Evolutionary conservation across 2,113 vertebrate species (phyloP).

Genomic region (Tringa solitaria): DNA sequence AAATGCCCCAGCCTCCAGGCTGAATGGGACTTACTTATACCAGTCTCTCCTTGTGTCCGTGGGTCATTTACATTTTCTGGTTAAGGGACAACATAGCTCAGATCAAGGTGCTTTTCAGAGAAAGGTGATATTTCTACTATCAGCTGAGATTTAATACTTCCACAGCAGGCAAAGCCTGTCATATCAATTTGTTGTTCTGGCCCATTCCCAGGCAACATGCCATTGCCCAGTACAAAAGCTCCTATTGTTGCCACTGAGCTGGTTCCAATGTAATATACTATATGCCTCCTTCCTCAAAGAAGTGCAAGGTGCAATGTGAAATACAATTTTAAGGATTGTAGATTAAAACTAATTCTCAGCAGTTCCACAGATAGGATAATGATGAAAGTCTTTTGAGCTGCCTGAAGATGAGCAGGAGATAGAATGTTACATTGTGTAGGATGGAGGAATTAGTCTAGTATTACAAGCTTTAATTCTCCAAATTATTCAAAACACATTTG

Average conservation of each 20-base stretch:
- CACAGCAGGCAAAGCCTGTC: constrained; percentile 3
- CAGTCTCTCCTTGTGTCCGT: neutral
- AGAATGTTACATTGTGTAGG: neutral
- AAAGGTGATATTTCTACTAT: constrained; percentile 22
- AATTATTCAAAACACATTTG: neutral
- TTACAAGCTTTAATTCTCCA: neutral
- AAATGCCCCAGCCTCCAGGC: neutral
- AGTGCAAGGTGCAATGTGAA: neutral
- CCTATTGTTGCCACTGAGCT: neutral
- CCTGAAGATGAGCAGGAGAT: neutral
- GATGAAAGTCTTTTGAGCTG: neutral
- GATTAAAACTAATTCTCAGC: neutral
- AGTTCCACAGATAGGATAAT: neutral
- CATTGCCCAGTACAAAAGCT: neutral
- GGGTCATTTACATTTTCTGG: neutral
- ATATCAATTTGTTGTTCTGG: constrained; percentile 1
- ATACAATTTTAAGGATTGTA: neutral
- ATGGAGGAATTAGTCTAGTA: neutral
- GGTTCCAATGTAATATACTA: neutral
- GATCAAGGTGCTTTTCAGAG: neutral
- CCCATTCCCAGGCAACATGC: constrained; percentile 18
- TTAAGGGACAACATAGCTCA: neutral
- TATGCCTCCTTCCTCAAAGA: neutral
- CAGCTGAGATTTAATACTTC: constrained; percentile 51
- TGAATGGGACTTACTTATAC: neutral